These are phyloP conservation scores for Melanotaenia parkinsoni DNA, from an alignment of 2,797 vertebrate genomes.

Conservation along the genomic window DNA sequence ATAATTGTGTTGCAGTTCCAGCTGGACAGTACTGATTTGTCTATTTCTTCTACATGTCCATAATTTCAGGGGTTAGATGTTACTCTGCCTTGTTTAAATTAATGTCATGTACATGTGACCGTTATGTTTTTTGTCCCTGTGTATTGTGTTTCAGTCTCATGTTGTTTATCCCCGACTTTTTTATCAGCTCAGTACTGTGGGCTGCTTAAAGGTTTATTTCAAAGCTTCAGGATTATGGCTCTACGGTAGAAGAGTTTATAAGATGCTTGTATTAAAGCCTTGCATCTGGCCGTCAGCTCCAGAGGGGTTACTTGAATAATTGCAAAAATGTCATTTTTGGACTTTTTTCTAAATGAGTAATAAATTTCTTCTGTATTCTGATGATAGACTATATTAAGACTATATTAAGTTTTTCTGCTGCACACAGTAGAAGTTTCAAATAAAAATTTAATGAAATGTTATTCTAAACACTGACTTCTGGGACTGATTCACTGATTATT, in stretches of 20 bases:
- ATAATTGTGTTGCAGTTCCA: background rate
- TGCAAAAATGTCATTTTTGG: slow-evolving; percentile 4
- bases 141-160: background rate
- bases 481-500: too few relatives aligned
- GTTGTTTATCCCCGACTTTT: slow-evolving; percentile 47
- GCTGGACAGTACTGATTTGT: background rate
- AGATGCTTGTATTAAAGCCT: slow-evolving; percentile 38
- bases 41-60: background rate
- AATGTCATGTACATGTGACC: too few relatives aligned
- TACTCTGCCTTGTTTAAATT: too few relatives aligned
- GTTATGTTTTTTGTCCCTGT: background rate
- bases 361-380: background rate
- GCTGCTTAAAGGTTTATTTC: slow-evolving; percentile 42
- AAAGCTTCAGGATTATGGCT: slow-evolving; percentile 45
- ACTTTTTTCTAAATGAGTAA: background rate
- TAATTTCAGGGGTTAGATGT: background rate
- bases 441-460: too few relatives aligned
- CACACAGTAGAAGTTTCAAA: too few relatives aligned
- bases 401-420: too few relatives aligned
- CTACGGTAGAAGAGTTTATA: slow-evolving; percentile 67
- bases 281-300: slow-evolving; percentile 26
- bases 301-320: slow-evolving; percentile 14
- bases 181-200: slow-evolving; percentile 58
- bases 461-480: too few relatives aligned
- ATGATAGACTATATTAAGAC: too few relatives aligned